Evolutionary conservation across 2,888 invertebrate species (phyloP).

Genomic region (Colostygia pectinataria): DNA sequence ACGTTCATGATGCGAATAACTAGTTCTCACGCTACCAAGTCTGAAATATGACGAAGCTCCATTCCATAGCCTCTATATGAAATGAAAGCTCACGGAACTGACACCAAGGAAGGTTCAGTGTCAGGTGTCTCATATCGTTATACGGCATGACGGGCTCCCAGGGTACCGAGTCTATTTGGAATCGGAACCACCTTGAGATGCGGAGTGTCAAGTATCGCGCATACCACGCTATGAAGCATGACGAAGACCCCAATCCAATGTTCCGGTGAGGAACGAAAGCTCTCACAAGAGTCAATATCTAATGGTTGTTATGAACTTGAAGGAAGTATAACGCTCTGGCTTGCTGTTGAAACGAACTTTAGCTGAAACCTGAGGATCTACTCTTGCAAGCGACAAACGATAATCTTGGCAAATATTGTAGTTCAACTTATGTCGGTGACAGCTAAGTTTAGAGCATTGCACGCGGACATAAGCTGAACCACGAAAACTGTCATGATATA

Average conservation of each 20-base stretch:
- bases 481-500: too few relatives aligned
- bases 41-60: slow-evolving; percentile 10
- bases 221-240: slow-evolving; percentile 11
- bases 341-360: too few relatives aligned
- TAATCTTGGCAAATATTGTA: too few relatives aligned
- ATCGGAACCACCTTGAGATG: slow-evolving; percentile 6
- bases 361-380: too few relatives aligned
- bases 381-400: too few relatives aligned
- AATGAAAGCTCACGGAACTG: slow-evolving; percentile 17
- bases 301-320: background rate
- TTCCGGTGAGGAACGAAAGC: background rate
- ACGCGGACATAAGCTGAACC: too few relatives aligned
- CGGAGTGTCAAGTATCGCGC: slow-evolving; percentile 12
- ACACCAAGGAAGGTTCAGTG: slow-evolving; percentile 13
- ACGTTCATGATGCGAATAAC: too few relatives aligned
- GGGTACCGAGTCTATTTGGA: slow-evolving; percentile 12
- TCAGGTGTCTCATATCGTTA: slow-evolving; percentile 19
- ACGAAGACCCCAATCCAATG: slow-evolving; percentile 7
- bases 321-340: too few relatives aligned
- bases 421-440: too few relatives aligned
- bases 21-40: slow-evolving; percentile 6
- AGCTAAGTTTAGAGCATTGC: too few relatives aligned
- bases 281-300: slow-evolving; percentile 7
- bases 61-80: slow-evolving; percentile 10
- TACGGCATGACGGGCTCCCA: slow-evolving; percentile 18